Evolutionary conservation across 1,140 invertebrate genomes (phyloP).

Genomic region (Contarinia nasturtii): DNA sequence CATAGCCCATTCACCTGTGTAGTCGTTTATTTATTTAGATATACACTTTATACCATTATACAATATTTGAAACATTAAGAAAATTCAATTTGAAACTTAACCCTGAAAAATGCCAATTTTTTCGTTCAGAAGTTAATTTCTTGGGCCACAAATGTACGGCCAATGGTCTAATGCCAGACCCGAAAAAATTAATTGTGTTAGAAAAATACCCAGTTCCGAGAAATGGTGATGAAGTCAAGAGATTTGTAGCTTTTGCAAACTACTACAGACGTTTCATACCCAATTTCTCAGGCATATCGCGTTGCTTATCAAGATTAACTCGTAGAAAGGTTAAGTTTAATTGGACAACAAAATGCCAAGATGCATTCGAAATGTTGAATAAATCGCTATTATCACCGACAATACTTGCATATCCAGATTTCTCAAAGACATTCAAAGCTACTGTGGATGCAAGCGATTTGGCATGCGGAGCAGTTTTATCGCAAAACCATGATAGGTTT

Average conservation of each 20-base stretch:
- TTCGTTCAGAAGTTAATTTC: slow-evolving; percentile 13
- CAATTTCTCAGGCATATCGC: slow-evolving; percentile 9
- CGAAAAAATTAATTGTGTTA: slow-evolving; percentile 9
- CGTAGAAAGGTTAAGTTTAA: slow-evolving; percentile 3
- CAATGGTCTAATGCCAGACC: slow-evolving; percentile 8
- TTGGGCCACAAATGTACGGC: slow-evolving; percentile 15
- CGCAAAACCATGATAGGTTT: slow-evolving; percentile 4
- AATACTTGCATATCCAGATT: neutral
- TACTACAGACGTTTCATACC: slow-evolving; percentile 11
- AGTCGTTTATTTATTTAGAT: too few relatives aligned
- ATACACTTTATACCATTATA: too few relatives aligned
- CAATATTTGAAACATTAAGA: slow-evolving; percentile 19
- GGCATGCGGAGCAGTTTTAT: slow-evolving; percentile 6
- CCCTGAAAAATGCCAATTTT: slow-evolving; percentile 14
- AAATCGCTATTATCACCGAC: neutral
- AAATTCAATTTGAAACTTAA: slow-evolving; percentile 10
- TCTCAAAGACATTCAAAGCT: neutral
- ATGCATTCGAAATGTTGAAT: neutral
- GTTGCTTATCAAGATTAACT: slow-evolving; percentile 5
- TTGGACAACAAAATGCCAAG: neutral
- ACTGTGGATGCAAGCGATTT: neutral
- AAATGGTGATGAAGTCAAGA: slow-evolving; percentile 11
- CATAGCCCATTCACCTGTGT: too few relatives aligned
- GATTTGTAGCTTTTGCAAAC: slow-evolving; percentile 8
- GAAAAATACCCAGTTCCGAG: slow-evolving; percentile 10